Base-by-base conservation (phyloP, 2,797 vertebrate species). In the Alectoris magna region DNA sequence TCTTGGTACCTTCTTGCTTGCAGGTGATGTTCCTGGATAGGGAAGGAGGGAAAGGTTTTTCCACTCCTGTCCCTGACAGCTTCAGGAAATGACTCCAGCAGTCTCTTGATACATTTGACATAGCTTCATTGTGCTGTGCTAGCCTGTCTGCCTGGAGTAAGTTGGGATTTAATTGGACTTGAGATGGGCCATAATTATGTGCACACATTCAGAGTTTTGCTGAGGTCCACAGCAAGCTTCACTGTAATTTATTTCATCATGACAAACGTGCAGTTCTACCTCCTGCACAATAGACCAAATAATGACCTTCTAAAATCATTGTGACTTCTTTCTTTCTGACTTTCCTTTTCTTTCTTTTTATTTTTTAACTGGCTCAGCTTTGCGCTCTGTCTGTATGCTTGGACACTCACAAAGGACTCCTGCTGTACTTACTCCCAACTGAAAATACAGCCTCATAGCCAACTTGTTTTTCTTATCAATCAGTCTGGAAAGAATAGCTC, bases 401-500 rank as follows among this genome's bases (percentile, higher is more conserved):
- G 36, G 24, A 70, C 38, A 7, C 21, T 29, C 73, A 55, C 39
- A 69, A 48, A 86, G 46, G 63, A 38, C 46, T 90, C 77, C 11
- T 73, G 63, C 69, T 60, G 19, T 78, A 64, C 79, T 86, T 70
- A 29, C 18, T 89, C 55, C 34, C 67, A 77, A 58, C 24, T 86
- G 73, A 81, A 88, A 81, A 78, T 44, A 38, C 31, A 85, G 36
- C 76, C 75, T 91, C 59, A 72, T 15, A 85, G 51, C 39, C 59
- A 86, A 11, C 63, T 84, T 92, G 46, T 10, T 92, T 91, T 75
- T 60, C 51, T 77, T 92, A 38, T 93, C 89, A 69, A 84, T 93
- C 91, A 84, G 43, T 44, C 67, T 73, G 80, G 31, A 59, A 63
- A 91, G 66, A 94, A 48, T 19, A 59, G 34, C 31, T n/a, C 51